A percentile compares a stretch with the other conserved stretches of the same genome.
Evolutionary conservation across 2,888 invertebrate genomes (phyloP).

Genomic region (Pogonocherus hispidulus): DNA sequence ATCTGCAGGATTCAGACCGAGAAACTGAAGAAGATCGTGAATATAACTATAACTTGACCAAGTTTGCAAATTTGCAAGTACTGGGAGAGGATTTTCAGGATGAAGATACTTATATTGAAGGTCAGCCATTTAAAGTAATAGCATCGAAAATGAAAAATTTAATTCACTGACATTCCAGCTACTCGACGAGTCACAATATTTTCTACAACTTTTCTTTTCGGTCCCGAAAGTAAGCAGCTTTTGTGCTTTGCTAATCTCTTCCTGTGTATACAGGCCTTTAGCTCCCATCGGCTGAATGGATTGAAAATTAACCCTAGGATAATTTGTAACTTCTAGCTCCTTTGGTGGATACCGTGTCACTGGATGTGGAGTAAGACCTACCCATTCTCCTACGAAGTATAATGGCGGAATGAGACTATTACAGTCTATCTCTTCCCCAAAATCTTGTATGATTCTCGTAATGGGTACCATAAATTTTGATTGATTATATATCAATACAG

Average conservation of each 20-base stretch:
- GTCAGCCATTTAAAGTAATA: constrained; percentile 72
- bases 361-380: constrained; percentile 36
- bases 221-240: constrained; percentile 33
- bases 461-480: constrained; percentile 48
- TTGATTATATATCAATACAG: constrained; percentile 45
- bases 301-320: constrained; percentile 24
- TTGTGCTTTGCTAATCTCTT: constrained; percentile 41
- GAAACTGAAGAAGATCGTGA: constrained; percentile 43
- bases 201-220: constrained; percentile 41
- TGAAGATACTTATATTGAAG: constrained; percentile 65
- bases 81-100: constrained; percentile 60
- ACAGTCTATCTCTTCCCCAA: constrained; percentile 41
- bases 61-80: constrained; percentile 55
- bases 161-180: constrained; percentile 57
- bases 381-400: constrained; percentile 45
- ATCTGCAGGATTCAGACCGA: constrained; percentile 57
- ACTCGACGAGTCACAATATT: constrained; percentile 42
- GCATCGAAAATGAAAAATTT: constrained; percentile 72
- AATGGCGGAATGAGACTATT: constrained; percentile 41
- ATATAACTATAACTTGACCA: constrained; percentile 50
- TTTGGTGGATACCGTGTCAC: constrained; percentile 18
- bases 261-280: constrained; percentile 42
- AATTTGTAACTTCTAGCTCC: constrained; percentile 26
- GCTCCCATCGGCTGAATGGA: constrained; percentile 44
- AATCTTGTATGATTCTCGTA: constrained; percentile 43